Evolutionary conservation across 2,888 invertebrate genomes (phyloP), one percentile per base, ranked within the genome.

Genomic region (Rotaria sp.): DNA sequence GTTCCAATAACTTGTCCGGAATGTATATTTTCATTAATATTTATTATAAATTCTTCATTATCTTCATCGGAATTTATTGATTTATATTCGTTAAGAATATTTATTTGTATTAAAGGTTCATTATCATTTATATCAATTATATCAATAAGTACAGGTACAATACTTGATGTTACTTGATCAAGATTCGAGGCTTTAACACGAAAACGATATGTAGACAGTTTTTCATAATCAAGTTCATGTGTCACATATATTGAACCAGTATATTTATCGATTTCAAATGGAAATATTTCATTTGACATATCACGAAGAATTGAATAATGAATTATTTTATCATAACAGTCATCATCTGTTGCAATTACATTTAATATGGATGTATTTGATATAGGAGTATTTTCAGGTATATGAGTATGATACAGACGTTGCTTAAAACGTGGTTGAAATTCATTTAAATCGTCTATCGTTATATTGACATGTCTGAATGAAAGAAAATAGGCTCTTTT

Each of bases 181-280:
- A 45, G 80, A 80, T 80, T 80, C n/a, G 80, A 41, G 45, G 86
- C 86, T 85, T 85, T 85, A 41, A 86, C 85, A n/a, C 55, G 41
- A 55, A 86, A 84, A 75, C 86, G 86, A 86, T 86, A 75, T 38
- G 80, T 55, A 24, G 85, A 38, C 2, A 21, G 38, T 26, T 52
- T 26, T 74, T 86, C 86, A 75, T 84, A 87, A 30, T 86, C 86
- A 38, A 87, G 45, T 52, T 59, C 8, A 30, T 67, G 35, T 30
- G 8, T 57, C 18, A 87, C 41, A 45, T 74, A 84, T 26, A 87
- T 85, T 50, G 50, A 84, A n/a, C 87, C 87, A 45, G 84, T 80
- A n/a, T 38, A 30, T 75, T 52, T 48, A 48, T 87, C 84, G 24
- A 87, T 85, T 52, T 57, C 24, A 52, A 87, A 87, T 80, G 80